These are phyloP conservation scores for Pseudochirops cupreus DNA, from an alignment of 2,797 vertebrate species.

Conservation along the genomic window DNA sequence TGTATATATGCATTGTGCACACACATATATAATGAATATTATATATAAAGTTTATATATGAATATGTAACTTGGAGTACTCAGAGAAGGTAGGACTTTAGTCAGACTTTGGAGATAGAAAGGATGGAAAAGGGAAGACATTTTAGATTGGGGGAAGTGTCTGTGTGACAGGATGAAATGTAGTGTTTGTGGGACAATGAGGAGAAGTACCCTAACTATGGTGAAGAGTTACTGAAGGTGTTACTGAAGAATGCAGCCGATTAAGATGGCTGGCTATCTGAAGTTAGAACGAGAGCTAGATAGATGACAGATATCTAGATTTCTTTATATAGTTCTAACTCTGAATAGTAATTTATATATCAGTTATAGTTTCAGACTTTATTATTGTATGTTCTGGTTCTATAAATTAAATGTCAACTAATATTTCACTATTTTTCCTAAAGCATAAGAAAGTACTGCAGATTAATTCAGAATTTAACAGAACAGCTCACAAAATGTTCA, in stretches of 20 bases:
- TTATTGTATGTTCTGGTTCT: neutral
- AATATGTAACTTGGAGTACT: neutral
- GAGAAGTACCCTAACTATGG: conserved; percentile 9
- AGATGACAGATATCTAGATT: neutral
- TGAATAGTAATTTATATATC: neutral
- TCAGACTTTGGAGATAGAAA: conserved; percentile 26
- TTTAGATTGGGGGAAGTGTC: neutral
- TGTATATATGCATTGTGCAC: neutral
- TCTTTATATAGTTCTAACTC: conserved; percentile 40
- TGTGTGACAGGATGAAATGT: neutral
- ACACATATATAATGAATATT: neutral
- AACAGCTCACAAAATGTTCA: conserved; percentile 24
- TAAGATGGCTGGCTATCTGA: neutral
- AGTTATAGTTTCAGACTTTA: conserved; percentile 39
- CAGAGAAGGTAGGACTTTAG: conserved; percentile 18
- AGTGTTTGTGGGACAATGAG: conserved; percentile 27
- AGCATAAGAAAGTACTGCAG: neutral
- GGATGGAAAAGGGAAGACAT: neutral
- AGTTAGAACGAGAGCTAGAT: neutral
- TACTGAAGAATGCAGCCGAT: neutral
- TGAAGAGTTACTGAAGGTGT: conserved; percentile 10
- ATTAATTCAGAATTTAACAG: conserved; percentile 14
- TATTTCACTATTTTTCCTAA: neutral
- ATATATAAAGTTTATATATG: neutral
- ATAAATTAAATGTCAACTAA: conserved; percentile 27